phyloP scores from a whole-genome alignment of 2,113 vertebrate genomes.

The Bubo bubo region DNA sequence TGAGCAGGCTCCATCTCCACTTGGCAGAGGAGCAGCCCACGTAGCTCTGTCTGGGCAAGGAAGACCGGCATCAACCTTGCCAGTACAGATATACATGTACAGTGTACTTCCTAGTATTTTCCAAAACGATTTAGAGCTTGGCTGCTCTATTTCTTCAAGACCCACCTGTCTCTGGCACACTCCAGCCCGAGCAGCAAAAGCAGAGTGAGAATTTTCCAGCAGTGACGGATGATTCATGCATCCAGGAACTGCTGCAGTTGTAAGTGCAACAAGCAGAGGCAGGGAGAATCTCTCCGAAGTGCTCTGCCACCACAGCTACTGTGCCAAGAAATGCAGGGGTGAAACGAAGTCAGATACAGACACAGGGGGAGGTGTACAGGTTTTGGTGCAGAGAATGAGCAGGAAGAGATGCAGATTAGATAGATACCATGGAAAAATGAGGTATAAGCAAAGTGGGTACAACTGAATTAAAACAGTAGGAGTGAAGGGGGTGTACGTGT shows the following conservation, averaged over 20 bases:
- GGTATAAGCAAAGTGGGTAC: background rate
- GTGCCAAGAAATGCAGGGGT: background rate
- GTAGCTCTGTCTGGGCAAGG: background rate
- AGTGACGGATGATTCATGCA: background rate
- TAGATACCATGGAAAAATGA: background rate
- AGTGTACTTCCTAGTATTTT: background rate
- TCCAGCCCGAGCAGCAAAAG: background rate
- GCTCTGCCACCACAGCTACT: background rate
- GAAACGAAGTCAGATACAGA: background rate
- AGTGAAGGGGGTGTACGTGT: background rate
- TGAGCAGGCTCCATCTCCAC: background rate
- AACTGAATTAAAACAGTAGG: background rate
- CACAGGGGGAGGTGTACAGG: no score
- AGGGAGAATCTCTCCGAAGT: background rate
- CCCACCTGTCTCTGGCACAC: rapidly evolving
- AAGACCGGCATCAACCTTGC: background rate
- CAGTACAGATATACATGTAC: background rate
- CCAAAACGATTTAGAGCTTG: background rate
- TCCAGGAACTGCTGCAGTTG: background rate
- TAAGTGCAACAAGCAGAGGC: background rate
- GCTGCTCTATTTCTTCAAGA: background rate
- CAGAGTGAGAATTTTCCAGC: background rate
- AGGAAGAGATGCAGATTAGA: background rate
- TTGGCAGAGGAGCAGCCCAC: background rate
- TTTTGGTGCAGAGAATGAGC: background rate